These are phyloP conservation scores for Luidia sarsii DNA, from an alignment of 53 echinoderm and acorn worm genomes.

Conservation along the genomic window DNA sequence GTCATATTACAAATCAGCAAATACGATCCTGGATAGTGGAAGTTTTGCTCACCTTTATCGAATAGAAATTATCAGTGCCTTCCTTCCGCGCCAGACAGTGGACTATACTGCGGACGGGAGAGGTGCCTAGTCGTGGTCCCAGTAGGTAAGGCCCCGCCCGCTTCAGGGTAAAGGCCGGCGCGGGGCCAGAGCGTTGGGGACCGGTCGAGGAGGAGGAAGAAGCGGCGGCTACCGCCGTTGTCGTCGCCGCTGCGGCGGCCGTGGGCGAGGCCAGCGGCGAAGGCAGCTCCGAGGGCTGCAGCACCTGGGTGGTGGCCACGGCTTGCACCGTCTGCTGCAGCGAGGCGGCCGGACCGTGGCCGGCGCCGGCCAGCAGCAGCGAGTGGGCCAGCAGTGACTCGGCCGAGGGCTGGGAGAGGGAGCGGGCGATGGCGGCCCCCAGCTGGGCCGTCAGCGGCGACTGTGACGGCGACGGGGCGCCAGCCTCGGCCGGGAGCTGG, in stretches of 20 bases:
- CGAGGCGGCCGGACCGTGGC: background rate
- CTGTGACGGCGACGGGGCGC: constrained; percentile 29
- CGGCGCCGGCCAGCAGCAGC: background rate
- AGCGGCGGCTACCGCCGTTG: no score
- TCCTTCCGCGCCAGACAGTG: constrained; percentile 93
- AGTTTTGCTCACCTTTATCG: constrained; percentile 77
- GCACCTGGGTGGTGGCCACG: constrained; percentile 7
- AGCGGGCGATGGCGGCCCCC: constrained; percentile 35
- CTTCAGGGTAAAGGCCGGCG: constrained; percentile 48
- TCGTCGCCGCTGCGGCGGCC: no score
- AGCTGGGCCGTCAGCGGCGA: constrained; percentile 47
- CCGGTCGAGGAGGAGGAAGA: background rate
- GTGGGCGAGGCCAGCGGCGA: background rate
- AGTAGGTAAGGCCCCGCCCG: constrained; percentile 91
- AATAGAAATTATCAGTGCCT: constrained; percentile 91
- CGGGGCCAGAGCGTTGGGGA: background rate
- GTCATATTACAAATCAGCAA: no score
- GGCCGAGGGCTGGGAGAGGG: constrained; percentile 33
- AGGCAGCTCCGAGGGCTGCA: constrained; percentile 26
- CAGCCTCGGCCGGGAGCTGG: background rate
- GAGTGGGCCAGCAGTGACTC: constrained; percentile 25
- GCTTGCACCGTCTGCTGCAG: constrained; percentile 15
- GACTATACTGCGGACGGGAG: constrained; percentile 94
- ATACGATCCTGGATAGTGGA: no score
- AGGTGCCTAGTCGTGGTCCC: constrained; percentile 87